Conservation (phyloP, 1,140 invertebrate genomes). For the Polypedilum vanderplanki region DNA sequence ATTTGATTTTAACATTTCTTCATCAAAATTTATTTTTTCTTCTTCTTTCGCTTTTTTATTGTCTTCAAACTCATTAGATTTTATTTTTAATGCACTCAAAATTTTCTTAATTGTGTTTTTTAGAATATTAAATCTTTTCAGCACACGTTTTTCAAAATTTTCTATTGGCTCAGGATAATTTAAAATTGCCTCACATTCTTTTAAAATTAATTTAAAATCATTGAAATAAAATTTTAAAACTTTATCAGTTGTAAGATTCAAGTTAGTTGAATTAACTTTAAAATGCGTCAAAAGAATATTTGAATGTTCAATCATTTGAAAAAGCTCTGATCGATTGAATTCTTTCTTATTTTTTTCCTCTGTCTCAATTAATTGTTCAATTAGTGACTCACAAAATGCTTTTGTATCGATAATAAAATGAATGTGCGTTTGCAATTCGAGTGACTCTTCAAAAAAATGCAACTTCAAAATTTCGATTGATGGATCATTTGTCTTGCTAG, state of each 20-base stretch:
- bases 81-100: not conserved
- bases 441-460: not conserved
- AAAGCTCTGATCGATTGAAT: not conserved
- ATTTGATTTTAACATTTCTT: not conserved
- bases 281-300: slow-evolving; percentile 5
- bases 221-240: slow-evolving; percentile 9
- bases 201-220: not conserved
- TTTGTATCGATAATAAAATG: not conserved
- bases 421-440: not conserved
- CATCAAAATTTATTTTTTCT: not conserved
- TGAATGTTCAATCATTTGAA: not conserved
- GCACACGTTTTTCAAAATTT: not conserved
- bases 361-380: not conserved
- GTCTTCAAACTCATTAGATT: not conserved
- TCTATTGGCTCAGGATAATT: not conserved
- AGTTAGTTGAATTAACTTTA: not conserved
- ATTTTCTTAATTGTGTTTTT: not conserved
- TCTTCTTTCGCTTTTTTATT: not conserved
- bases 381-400: not conserved
- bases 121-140: not conserved
- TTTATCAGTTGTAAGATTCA: not conserved
- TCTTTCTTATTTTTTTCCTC: not conserved
- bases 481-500: not conserved
- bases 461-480: not conserved
- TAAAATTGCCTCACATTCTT: not conserved